Conservation (phyloP, 2,797 vertebrate genomes). For the Poeciliopsis gracilis region DNA sequence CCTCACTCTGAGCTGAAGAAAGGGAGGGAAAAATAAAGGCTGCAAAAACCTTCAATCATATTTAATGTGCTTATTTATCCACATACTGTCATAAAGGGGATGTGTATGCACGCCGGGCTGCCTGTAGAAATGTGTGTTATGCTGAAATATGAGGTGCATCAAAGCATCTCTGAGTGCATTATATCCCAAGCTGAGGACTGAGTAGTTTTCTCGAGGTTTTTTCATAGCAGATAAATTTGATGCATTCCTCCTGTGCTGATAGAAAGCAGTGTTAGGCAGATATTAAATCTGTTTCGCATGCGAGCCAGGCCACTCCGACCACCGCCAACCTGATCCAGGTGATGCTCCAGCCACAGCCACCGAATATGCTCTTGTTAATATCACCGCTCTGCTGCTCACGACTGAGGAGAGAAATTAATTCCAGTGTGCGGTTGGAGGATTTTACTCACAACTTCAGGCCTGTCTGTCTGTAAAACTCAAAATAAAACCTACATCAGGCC, state of each 20-base stretch:
- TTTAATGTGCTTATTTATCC: slow-evolving; percentile 79
- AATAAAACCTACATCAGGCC: slow-evolving; percentile 59
- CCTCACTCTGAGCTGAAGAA: slow-evolving; percentile 62
- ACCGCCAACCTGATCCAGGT: slow-evolving; percentile 33
- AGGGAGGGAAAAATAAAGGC: slow-evolving; percentile 38
- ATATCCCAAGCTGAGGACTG: slow-evolving; percentile 53
- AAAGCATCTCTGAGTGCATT: slow-evolving; percentile 48
- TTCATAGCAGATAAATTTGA: slow-evolving; percentile 40
- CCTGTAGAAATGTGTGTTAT: slow-evolving; percentile 54
- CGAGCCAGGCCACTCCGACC: slow-evolving; percentile 24
- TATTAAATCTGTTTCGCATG: slow-evolving; percentile 39
- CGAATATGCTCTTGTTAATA: slow-evolving; percentile 52
- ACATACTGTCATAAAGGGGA: slow-evolving; percentile 64
- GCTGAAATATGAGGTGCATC: slow-evolving; percentile 55
- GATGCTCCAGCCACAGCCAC: slow-evolving; percentile 14
- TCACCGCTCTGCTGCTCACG: slow-evolving; percentile 44
- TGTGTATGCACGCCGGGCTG: slow-evolving; percentile 43
- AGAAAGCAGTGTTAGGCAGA: slow-evolving; percentile 24
- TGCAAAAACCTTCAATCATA: slow-evolving; percentile 75
- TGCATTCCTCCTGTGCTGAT: slow-evolving; percentile 33
- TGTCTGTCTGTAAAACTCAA: slow-evolving; percentile 65
- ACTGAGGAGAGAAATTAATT: slow-evolving; percentile 44
- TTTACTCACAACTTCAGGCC: slow-evolving; percentile 60
- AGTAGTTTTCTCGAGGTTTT: slow-evolving; percentile 18
- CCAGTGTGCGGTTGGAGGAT: slow-evolving; percentile 53